A percentile compares a stretch with the other conserved stretches of the same genome.
Conservation (phyloP, 2,888 invertebrate species). For the Sclerodermus sp. region DNA sequence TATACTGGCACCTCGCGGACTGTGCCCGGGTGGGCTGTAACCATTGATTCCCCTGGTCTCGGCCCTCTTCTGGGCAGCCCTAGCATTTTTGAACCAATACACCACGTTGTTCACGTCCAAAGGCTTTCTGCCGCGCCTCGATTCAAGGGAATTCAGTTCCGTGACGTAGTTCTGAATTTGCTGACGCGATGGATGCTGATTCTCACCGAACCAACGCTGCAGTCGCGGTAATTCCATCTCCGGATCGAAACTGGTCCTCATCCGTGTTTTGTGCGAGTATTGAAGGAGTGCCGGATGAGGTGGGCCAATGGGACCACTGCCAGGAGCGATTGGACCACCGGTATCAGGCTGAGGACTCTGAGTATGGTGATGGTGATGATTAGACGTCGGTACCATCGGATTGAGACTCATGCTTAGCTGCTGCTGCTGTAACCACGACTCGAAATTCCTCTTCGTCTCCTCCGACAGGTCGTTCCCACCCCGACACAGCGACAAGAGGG, state of each 20-base stretch:
- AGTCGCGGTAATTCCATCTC: conserved; percentile 94
- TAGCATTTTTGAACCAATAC: conserved; percentile 97
- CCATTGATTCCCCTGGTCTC: conserved; percentile 63
- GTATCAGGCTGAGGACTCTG: conserved; percentile 57
- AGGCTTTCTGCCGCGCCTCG: conserved; percentile 88
- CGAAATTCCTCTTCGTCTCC: conserved; percentile 84
- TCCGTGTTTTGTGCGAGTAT: conserved; percentile 79
- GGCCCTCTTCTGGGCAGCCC: conserved; percentile 92
- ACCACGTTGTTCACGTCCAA: conserved; percentile 95
- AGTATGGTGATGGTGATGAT: conserved; percentile 43
- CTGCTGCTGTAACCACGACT: conserved; percentile 71
- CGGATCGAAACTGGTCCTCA: conserved; percentile 96
- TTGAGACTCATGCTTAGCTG: conserved; percentile 49
- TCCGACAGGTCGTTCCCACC: conserved; percentile 80
- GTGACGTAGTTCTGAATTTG: conserved; percentile 96
- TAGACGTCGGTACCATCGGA: conserved; percentile 43
- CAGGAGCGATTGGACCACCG: conserved; percentile 54
- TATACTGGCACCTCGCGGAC: conserved; percentile 55
- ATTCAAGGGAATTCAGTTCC: conserved; percentile 89
- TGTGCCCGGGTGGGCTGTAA: conserved; percentile 54
- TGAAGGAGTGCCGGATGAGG: conserved; percentile 70
- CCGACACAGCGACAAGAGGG: conserved; percentile 81
- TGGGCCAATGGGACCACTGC: conserved; percentile 61
- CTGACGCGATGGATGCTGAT: conserved; percentile 95
- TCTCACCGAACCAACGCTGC: conserved; percentile 95